Conservation (phyloP, 2,888 invertebrate genomes). For the Pediacus dermestoides region DNA sequence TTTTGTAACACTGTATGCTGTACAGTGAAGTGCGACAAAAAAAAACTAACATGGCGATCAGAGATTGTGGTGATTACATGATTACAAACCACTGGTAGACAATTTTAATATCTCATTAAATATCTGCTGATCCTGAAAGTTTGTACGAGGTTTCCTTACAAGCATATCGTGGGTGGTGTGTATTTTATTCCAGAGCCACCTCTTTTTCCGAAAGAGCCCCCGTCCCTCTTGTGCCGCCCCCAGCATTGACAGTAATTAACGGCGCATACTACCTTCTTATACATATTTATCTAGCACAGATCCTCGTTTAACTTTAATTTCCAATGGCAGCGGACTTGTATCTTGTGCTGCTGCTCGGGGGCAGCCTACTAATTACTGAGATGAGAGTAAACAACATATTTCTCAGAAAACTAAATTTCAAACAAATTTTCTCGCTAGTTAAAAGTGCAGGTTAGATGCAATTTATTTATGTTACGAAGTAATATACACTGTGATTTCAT, state of each 20-base stretch:
- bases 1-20: too few relatives aligned
- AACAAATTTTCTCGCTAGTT: slow-evolving; percentile 44
- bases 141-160: slow-evolving; percentile 17
- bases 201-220: too few relatives aligned
- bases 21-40: too few relatives aligned
- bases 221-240: slow-evolving; percentile 11
- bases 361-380: slow-evolving; percentile 42
- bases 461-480: slow-evolving; percentile 36
- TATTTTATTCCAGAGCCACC: slow-evolving; percentile 11
- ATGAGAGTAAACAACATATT: slow-evolving; percentile 46
- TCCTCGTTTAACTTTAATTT: slow-evolving; percentile 43
- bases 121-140: slow-evolving; percentile 19
- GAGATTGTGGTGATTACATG: too few relatives aligned
- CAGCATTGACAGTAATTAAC: slow-evolving; percentile 30
- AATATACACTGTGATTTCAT: slow-evolving; percentile 23
- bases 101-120: slow-evolving; percentile 25
- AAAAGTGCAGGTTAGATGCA: slow-evolving; percentile 43
- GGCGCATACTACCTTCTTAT: slow-evolving; percentile 34
- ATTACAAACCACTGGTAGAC: too few relatives aligned
- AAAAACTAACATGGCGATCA: too few relatives aligned
- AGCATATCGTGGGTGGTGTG: slow-evolving; percentile 11
- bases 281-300: slow-evolving; percentile 43
- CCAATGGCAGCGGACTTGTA: slow-evolving; percentile 32
- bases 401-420: slow-evolving; percentile 45
- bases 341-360: not conserved